Conservation (phyloP, 2,888 invertebrate genomes). For the Halictus quadricinctus region DNA sequence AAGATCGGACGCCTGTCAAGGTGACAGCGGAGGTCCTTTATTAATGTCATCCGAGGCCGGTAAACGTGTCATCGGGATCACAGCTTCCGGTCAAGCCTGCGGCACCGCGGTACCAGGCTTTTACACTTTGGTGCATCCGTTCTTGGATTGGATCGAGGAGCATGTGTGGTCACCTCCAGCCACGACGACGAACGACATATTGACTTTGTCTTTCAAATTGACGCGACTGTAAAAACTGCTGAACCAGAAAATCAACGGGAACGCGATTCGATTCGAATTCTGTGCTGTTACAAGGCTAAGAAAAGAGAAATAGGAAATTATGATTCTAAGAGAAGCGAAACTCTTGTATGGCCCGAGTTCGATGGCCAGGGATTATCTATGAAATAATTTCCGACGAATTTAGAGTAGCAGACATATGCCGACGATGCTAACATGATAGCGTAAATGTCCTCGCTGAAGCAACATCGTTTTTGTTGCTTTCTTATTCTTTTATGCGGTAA, state of each 20-base stretch:
- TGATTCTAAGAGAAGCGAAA: neutral
- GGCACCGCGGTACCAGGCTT: conserved; percentile 73
- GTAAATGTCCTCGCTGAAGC: neutral
- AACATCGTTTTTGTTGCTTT: neutral
- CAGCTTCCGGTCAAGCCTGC: conserved; percentile 75
- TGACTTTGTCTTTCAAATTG: neutral
- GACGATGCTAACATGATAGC: neutral
- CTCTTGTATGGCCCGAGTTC: neutral
- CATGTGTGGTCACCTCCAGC: conserved; percentile 72
- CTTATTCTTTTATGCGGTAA: too few species aligned
- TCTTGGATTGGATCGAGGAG: conserved; percentile 78
- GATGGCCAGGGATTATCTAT: neutral
- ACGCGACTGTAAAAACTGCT: neutral
- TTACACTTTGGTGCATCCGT: conserved; percentile 74
- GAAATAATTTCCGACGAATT: neutral
- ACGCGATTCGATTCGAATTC: neutral
- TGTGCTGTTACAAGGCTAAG: too few species aligned
- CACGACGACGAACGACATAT: neutral
- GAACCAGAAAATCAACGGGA: neutral
- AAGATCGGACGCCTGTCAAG: conserved; percentile 74
- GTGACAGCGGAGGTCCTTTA: conserved; percentile 79
- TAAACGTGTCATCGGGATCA: conserved; percentile 73
- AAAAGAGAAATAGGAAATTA: too few species aligned
- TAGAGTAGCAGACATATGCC: neutral
- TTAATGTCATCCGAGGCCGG: conserved; percentile 63